Conservation (phyloP, 2,888 invertebrate species). For the Loripinus fragilis region DNA sequence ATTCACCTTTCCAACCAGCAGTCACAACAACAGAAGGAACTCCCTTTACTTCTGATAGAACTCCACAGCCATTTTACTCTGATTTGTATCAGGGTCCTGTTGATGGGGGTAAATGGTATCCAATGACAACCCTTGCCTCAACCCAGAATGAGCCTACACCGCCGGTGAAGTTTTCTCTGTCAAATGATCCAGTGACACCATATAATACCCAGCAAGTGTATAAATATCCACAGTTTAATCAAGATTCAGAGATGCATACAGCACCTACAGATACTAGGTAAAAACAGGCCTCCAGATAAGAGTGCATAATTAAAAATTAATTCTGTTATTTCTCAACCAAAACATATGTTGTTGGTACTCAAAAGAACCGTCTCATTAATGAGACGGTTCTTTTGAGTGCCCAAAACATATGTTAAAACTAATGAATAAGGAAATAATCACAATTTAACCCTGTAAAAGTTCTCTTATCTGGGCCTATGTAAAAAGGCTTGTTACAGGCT, state of each 20-base stretch:
- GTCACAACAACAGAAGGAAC: slow-evolving; percentile 4
- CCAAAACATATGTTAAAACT: too few species aligned
- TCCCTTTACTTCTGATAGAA: background rate
- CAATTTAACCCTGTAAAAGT: too few species aligned
- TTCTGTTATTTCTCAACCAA: too few species aligned
- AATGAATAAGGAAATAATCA: too few species aligned
- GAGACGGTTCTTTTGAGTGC: too few species aligned
- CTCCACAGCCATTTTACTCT: slow-evolving; percentile 40
- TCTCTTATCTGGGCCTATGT: too few species aligned
- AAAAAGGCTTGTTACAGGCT: too few species aligned
- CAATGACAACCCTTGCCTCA: slow-evolving; percentile 30
- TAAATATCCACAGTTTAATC: slow-evolving; percentile 52
- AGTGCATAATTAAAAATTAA: too few species aligned
- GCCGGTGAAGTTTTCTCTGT: slow-evolving; percentile 21
- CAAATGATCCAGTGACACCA: slow-evolving; percentile 14
- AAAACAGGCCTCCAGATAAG: too few species aligned
- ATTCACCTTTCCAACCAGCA: slow-evolving; percentile 51
- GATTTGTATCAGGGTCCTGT: slow-evolving; percentile 43
- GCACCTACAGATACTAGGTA: slow-evolving; percentile 56
- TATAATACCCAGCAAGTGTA: slow-evolving; percentile 49
- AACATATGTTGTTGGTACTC: too few species aligned
- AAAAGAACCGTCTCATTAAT: too few species aligned
- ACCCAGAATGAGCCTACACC: slow-evolving; percentile 16
- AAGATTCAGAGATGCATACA: slow-evolving; percentile 54
- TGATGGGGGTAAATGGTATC: slow-evolving; percentile 54